Evolutionary conservation across 2,113 vertebrate species (phyloP).

Genomic region (Ammospiza nelsoni): DNA sequence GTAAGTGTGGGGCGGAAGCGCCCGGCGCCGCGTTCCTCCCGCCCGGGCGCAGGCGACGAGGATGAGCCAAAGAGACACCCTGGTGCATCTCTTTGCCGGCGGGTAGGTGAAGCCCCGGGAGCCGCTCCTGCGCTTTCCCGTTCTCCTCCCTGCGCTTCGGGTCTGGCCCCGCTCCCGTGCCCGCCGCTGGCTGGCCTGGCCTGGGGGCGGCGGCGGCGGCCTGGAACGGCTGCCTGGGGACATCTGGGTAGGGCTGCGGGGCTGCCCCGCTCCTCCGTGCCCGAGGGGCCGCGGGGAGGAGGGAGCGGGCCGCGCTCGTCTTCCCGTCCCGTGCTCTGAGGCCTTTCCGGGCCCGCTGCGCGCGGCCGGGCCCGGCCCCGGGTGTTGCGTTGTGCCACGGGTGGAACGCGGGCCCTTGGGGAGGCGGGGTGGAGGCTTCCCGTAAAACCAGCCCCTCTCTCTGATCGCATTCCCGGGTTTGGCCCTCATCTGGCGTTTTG

Average conservation of each 20-base stretch:
- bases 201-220: neutral
- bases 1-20: neutral
- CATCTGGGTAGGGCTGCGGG: rapidly evolving
- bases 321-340: neutral
- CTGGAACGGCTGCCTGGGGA: neutral
- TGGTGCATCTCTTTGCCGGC: conserved; percentile 96
- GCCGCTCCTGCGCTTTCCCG: rapidly evolving
- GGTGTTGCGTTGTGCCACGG: neutral
- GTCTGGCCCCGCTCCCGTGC: neutral
- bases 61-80: conserved; percentile 94
- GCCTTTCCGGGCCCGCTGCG: neutral
- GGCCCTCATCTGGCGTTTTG: rapidly evolving
- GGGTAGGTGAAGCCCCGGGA: conserved; percentile 72
- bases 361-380: neutral
- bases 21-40: neutral
- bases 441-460: rapidly evolving
- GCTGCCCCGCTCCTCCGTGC: rapidly evolving
- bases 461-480: rapidly evolving
- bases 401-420: neutral
- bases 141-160: neutral
- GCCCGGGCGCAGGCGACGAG: conserved; percentile 80
- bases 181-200: neutral
- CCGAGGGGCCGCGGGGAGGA: too few relatives aligned
- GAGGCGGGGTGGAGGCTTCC: neutral
- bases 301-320: neutral